Evolutionary conservation across 2,797 vertebrate species (phyloP), one percentile per base, ranked within the genome.

Genomic region (Choloepus didactylus): DNA sequence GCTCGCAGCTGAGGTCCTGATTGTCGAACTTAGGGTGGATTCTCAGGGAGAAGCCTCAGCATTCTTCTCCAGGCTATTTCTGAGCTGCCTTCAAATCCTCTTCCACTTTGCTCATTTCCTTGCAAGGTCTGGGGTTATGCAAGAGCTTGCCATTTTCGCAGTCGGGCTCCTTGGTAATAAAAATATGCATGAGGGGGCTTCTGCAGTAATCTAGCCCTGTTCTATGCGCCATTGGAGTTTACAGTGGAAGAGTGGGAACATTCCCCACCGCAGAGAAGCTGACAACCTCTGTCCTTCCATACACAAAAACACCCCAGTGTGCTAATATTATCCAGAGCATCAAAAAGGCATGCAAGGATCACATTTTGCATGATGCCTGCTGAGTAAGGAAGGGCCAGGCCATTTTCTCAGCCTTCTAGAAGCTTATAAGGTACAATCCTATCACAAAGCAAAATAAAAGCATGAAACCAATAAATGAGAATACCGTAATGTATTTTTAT

Each of bases 291-390:
- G 66, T 92, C 87, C 84, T 94, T 88, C 59, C 75, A 95, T 70
- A 79, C 80, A 90, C 75, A 88, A 93, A 91, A 97, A 94, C 95
- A 91, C 92, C 67, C 92, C 92, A 94, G 88, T 87, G 72, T 91
- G 80, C 93, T 96, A 93, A 97, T 94, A 94, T 95, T 94, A 97
- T 93, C 92, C 96, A 70, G 70, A 95, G 66, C 93, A 91, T 97
- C 90, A 83, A 93, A 97, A 97, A 97, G 93, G 67, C 90, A 89
- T 77, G 67, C 91, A 83, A 87, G 76, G 86, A 95, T 97, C 96
- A 95, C 73, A 96, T 97, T 96, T 96, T 97, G 89, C 95, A 31
- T 73, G 60, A 88, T 95, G 89, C 35, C 79, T 94, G 93, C 80
- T 82, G 79, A 93, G 35, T 88, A 70, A 97, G 81, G 86, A 94